A percentile compares a stretch with the other conserved stretches of the same genome.
These are phyloP conservation scores for Polypterus senegalus DNA, from an alignment of 2,113 vertebrate species.

Conservation along the genomic window DNA sequence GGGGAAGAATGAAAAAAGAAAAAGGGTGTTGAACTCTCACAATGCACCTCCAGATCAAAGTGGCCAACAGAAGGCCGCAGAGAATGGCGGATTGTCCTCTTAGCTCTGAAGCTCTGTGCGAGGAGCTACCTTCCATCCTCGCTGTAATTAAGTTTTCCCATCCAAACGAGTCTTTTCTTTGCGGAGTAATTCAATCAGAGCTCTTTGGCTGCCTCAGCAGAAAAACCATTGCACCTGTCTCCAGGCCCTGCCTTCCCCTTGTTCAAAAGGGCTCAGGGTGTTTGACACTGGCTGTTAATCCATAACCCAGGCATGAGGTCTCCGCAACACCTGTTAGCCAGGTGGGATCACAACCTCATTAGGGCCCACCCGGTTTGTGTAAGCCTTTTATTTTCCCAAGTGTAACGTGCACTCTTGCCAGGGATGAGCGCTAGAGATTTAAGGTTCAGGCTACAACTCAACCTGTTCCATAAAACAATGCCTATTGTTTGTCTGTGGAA, in stretches of 20 bases:
- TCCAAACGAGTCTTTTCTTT: conserved; percentile 31
- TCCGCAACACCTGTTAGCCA: conserved; percentile 36
- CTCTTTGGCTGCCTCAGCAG: conserved; percentile 15
- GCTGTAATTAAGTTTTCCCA: conserved; percentile 31
- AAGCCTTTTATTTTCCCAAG: conserved; percentile 5
- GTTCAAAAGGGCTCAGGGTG: conserved; percentile 12
- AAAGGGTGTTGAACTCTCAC: conserved; percentile 27
- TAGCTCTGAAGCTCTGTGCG: conserved; percentile 14
- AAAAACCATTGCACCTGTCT: conserved; percentile 23
- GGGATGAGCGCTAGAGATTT: neutral
- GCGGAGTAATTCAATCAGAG: conserved; percentile 30
- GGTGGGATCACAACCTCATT: conserved; percentile 29
- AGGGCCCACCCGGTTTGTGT: conserved; percentile 11
- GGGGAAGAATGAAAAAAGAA: conserved; percentile 21
- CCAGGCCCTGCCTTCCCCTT: conserved; percentile 25
- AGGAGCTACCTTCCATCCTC: conserved; percentile 20
- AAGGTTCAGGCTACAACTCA: neutral
- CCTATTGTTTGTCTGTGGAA: no score
- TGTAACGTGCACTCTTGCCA: conserved; percentile 10
- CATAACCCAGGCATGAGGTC: conserved; percentile 25
- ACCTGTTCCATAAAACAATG: no score
- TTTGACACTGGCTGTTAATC: conserved; percentile 34
- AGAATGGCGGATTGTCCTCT: conserved; percentile 28
- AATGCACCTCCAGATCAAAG: conserved; percentile 39
- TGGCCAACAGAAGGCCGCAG: conserved; percentile 24